Conservation (phyloP, 2,797 vertebrate species). For the Pseudotriccus pelzelni region DNA sequence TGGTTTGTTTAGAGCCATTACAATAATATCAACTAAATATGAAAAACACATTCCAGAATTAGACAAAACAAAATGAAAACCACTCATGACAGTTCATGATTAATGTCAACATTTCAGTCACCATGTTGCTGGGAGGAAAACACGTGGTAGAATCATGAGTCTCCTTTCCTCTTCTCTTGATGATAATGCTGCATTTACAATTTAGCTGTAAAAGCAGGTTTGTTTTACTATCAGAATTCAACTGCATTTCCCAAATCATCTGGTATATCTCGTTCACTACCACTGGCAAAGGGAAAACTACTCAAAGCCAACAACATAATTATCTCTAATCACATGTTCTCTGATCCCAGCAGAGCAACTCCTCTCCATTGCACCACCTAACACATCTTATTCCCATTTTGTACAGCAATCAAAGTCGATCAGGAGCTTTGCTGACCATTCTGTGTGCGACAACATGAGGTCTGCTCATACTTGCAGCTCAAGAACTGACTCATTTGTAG, state of each 20-base stretch:
- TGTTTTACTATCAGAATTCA: background rate
- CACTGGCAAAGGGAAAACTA: background rate
- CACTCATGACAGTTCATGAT: background rate
- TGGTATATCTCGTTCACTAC: background rate
- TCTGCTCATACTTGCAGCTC: background rate
- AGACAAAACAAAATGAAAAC: background rate
- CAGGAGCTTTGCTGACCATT: background rate
- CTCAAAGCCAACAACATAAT: background rate
- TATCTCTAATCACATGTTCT: background rate
- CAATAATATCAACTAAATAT: background rate
- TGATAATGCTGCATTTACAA: background rate
- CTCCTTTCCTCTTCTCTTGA: background rate
- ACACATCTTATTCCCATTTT: background rate
- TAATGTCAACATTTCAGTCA: background rate
- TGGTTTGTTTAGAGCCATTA: background rate
- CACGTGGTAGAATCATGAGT: rapidly evolving
- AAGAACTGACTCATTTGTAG: background rate
- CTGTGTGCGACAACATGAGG: background rate
- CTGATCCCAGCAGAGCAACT: background rate
- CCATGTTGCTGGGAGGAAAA: background rate
- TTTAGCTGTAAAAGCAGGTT: background rate
- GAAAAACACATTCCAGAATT: background rate
- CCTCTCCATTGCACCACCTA: background rate
- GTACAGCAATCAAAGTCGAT: background rate
- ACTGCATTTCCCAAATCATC: background rate